phyloP scores from a whole-genome alignment of 2,797 vertebrate species.

The Austrolebias charrua region DNA sequence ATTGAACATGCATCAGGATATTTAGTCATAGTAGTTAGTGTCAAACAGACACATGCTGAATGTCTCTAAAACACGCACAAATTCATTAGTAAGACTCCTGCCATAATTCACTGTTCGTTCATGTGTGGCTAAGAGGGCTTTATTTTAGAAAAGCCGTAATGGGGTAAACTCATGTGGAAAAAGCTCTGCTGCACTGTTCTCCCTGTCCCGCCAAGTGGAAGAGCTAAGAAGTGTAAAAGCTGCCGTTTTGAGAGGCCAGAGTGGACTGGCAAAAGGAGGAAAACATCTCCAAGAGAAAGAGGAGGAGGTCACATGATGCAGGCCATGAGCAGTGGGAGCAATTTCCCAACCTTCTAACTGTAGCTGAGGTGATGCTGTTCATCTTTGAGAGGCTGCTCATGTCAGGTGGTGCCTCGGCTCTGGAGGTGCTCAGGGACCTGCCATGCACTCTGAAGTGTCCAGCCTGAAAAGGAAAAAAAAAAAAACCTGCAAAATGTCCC shows the following conservation, averaged over 20 bases:
- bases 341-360: slow-evolving; percentile 95
- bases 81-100: slow-evolving; percentile 74
- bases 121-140: slow-evolving; percentile 76
- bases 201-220: slow-evolving; percentile 78
- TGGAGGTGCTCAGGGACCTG: slow-evolving; percentile 84
- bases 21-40: slow-evolving; percentile 56
- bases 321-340: slow-evolving; percentile 90
- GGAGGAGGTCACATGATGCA: slow-evolving; percentile 82
- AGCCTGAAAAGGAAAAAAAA: slow-evolving; percentile 50
- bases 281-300: slow-evolving; percentile 62
- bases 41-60: slow-evolving; percentile 63
- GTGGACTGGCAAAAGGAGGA: slow-evolving; percentile 42
- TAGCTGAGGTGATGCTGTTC: slow-evolving; percentile 92
- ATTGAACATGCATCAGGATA: too few species aligned
- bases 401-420: slow-evolving; percentile 87
- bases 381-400: slow-evolving; percentile 90
- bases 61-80: slow-evolving; percentile 78
- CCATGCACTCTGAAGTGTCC: slow-evolving; percentile 87
- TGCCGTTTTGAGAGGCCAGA: slow-evolving; percentile 78
- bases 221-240: slow-evolving; percentile 94
- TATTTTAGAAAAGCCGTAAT: slow-evolving; percentile 77
- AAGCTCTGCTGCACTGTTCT: slow-evolving; percentile 72
- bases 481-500: slow-evolving; percentile 87
- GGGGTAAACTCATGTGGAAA: slow-evolving; percentile 82
- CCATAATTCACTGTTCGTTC: slow-evolving; percentile 77